Evolutionary conservation across 2,113 vertebrate species (phyloP), one percentile per base, ranked within the genome.

Genomic region (Zosterops hypoxanthus): DNA sequence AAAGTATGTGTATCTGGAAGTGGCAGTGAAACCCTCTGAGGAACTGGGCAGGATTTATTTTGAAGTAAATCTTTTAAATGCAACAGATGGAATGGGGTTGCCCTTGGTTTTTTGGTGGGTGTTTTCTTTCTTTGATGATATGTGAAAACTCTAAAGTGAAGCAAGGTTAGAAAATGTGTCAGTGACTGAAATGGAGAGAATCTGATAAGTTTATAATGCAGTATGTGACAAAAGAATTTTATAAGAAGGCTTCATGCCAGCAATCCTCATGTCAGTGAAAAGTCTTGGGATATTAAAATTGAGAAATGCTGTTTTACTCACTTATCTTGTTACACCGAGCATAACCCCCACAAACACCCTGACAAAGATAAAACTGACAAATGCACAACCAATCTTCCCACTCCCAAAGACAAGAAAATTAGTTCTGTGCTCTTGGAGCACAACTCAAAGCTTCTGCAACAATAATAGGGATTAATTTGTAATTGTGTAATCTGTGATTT

Each of bases 391-490:
- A 69, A 22, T 36, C 70, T 88, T 73, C 57, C 65, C 16, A 5
- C 29, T 90, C 50, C n/a, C 29, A 59, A 77, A 92, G 79, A 60
- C 59, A 77, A 56, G 63, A 59, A 93, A 88, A 88, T 95, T 46
- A 82, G 18, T 47, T 91, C 50, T 76, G 29, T 77, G 75, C 50
- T 80, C 16, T 2, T 91, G 80, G 59, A 85, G n/a, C 6, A 17
- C 26, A 86, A 33, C 80, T 96, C 83, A 8, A 63, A 83, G 16
- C 39, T 94, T 39, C 60, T 70, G 46, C 84, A 83, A 29, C 41
- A 71, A 60, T 24, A 89, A 39, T 16, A 77, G 52, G n/a, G 84
- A 81, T 86, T 80, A 88, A 91, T 93, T 95, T 83, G 75, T 73
- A 73, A 44, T 80, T 61, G 46, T 49, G 33, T 47, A 20, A 46